Evolutionary conservation across 2,113 vertebrate species (phyloP), one percentile per base, ranked within the genome.

Genomic region (Crotalus viridis): DNA sequence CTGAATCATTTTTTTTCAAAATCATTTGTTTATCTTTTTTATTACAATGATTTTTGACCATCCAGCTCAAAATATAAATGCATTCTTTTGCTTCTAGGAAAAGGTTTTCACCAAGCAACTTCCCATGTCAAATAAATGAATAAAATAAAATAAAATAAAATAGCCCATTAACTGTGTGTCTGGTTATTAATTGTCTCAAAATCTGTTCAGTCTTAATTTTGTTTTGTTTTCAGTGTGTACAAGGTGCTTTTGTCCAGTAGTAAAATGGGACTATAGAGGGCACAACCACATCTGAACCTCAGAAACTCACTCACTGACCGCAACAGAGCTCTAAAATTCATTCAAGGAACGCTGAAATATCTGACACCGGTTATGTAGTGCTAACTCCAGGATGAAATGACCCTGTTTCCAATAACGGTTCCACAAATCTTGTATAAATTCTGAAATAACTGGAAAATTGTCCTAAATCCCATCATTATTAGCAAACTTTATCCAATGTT

Each of bases 141-240:
- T 19, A 39, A 81, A 81, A 39, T 19, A 81, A 81, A 81, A 39
- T 19, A 81, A 33, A 56, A 39, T 39, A 39, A 19, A 81, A 39
- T 8, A 81, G 33, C 69, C 69, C n/a, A 81, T 19, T 19, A 19
- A 39, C 15, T 39, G 15, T 39, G n/a, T 81, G 93, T 46, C 59
- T 64, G 24, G 8, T 94, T 93, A 94, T 56, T 95, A 88, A 87
- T 94, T 90, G 94, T 91, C 90, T 95, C 96, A 96, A 10, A 93
- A 97, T 95, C 95, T 95, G 10, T 59, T 59, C 54, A 59, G 15
- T 26, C 57, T 88, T n/a, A 56, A 24, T 56, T 89, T 56, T 89
- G 28, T 57, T 39, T 59, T 57, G 57, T 43, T 59, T 59, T 43
- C 33, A 89, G 39, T 10, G 57, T 59, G 4, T 56, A 39, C 21